Evolutionary conservation across 2,888 invertebrate genomes (phyloP).

Genomic region (Camptogramma bilineatum): DNA sequence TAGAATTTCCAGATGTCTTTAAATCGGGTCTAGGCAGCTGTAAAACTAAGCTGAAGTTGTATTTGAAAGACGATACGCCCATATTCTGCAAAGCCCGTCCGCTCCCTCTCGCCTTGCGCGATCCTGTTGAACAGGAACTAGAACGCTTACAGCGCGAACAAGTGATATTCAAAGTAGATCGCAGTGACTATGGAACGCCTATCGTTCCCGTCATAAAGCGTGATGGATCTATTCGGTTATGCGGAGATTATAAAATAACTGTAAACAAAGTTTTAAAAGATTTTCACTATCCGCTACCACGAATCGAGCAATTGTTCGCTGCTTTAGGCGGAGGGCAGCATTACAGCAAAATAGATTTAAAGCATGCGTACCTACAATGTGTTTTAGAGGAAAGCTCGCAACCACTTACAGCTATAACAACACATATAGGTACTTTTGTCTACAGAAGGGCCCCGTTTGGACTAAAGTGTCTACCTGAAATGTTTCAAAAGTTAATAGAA

Average conservation of each 20-base stretch:
- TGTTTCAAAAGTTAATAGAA: conserved; percentile 30
- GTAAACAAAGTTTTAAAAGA: conserved; percentile 39
- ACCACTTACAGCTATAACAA: too few species aligned
- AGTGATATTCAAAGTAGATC: conserved; percentile 40
- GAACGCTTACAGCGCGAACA: conserved; percentile 40
- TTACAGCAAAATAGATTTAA: conserved; percentile 31
- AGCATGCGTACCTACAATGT: conserved; percentile 27
- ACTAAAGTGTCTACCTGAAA: conserved; percentile 29
- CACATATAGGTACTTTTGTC: conserved; percentile 1
- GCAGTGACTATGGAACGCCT: conserved; percentile 46
- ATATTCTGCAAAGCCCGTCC: conserved; percentile 35
- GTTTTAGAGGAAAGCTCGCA: conserved; percentile 19
- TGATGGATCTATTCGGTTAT: conserved; percentile 40
- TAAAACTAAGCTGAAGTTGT: conserved; percentile 29
- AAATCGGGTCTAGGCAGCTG: conserved; percentile 31
- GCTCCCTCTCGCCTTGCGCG: conserved; percentile 33
- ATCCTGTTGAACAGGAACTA: conserved; percentile 40
- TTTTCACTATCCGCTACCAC: conserved; percentile 32
- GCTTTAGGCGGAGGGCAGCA: conserved; percentile 25
- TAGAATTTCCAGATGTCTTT: conserved; percentile 40
- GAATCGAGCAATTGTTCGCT: conserved; percentile 37
- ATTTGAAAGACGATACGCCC: conserved; percentile 33
- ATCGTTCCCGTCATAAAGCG: conserved; percentile 47
- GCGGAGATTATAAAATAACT: conserved; percentile 46
- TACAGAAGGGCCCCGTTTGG: conserved; percentile 16